Conservation (phyloP, 2,113 vertebrate genomes). For the Ardeotis arabs region DNA sequence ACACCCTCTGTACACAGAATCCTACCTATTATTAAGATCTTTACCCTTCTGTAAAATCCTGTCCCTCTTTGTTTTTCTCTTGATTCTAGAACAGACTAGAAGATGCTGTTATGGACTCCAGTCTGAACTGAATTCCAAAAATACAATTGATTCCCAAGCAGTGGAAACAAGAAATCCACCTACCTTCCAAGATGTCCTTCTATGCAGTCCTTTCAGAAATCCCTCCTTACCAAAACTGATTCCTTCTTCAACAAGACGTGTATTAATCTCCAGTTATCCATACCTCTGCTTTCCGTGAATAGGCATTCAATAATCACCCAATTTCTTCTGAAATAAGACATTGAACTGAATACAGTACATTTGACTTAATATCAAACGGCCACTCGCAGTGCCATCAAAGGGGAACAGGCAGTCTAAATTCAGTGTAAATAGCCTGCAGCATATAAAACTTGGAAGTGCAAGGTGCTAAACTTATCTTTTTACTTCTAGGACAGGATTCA, state of each 20-base stretch:
- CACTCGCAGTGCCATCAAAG: fast-evolving
- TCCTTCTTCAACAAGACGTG: background rate
- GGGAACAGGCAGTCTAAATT: background rate
- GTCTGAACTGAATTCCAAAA: background rate
- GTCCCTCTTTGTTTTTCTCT: background rate
- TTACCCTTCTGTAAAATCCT: background rate
- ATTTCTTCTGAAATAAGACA: background rate
- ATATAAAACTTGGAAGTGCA: background rate
- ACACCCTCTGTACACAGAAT: background rate
- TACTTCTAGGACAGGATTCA: background rate
- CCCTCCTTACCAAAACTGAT: background rate
- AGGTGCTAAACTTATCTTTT: background rate
- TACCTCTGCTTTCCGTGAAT: background rate
- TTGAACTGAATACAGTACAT: background rate
- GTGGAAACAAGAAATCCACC: background rate
- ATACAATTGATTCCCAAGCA: background rate
- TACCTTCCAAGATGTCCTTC: background rate
- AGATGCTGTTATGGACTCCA: background rate
- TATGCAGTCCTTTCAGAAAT: background rate
- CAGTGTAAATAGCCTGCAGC: background rate
- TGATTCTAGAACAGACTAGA: background rate
- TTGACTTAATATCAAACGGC: background rate
- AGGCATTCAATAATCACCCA: background rate
- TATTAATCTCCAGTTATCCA: background rate
- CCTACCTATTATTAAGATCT: background rate